Base-by-base conservation (phyloP, 1,140 invertebrate genomes). In the Panagrolaimus sp. region DNA sequence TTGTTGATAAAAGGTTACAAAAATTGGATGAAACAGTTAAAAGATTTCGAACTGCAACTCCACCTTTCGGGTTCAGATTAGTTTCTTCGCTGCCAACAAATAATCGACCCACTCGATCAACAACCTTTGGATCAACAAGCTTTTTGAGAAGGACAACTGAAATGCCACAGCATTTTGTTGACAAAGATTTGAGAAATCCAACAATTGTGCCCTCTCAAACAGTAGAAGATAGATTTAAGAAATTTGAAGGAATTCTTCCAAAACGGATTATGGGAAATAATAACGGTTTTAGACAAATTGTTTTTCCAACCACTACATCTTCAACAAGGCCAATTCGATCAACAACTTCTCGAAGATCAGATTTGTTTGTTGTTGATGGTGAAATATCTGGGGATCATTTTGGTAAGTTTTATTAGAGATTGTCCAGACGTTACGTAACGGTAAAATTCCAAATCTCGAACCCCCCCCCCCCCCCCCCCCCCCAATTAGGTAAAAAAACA, bases 1-100 rank as follows among this genome's bases (percentile, higher is more conserved):
- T 38, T 38, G 32, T 38, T 4, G 32, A 38, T 38, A 38, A 38
- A 38, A 38, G 32, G 7, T 38, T 38, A 38, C 32, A 38, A 38
- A 38, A 58, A 58, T 26, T 58, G 10, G 52, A 58, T 24, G 52
- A 58, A 26, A 28, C 52, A 1, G n/a, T 58, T 28, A 58, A 58
- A 28, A 5, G 52, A 58, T 58, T 58, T 28, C 21, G 28, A 21
- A 58, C 52, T 21, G 52, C 52, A 3, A 58, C 21, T 10, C 52
- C 32, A 38, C 32, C 32, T 4, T 38, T 38, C 7, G 32, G 32
- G 2, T 38, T 38, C 7, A 7, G 2, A 7, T 7, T 38, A 4
- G 32, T 38, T 38, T 38, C 32, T 38, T 38, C 52, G 52, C 28
- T 58, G 8, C 21, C 52, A 26, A 12, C 52, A 10, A 28, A 52